Evolutionary conservation across 2,113 vertebrate species (phyloP).

Genomic region (Toxostoma redivivum): DNA sequence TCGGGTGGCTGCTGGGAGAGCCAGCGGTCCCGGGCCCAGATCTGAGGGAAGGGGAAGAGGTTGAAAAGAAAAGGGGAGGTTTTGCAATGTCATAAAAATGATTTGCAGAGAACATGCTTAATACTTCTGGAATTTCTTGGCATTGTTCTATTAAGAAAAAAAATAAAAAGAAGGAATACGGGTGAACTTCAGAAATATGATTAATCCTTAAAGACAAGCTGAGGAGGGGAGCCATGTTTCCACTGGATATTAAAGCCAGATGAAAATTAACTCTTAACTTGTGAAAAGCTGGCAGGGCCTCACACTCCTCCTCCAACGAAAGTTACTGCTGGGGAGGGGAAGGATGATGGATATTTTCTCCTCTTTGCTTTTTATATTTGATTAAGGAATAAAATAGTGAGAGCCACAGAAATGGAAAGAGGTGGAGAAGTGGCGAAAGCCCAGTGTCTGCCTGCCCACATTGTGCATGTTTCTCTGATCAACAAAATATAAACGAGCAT

Average conservation of each 20-base stretch:
- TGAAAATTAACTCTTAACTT: conserved; percentile 61
- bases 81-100: conserved; percentile 75
- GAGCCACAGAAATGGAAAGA: conserved; percentile 56
- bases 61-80: conserved; percentile 44
- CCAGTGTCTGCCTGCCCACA: conserved; percentile 60
- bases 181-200: conserved; percentile 63
- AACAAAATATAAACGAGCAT: conserved; percentile 75
- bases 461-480: conserved; percentile 67
- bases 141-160: conserved; percentile 67
- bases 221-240: conserved; percentile 58
- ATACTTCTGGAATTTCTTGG: conserved; percentile 75
- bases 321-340: not conserved
- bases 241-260: conserved; percentile 70
- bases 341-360: conserved; percentile 39
- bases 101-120: conserved; percentile 69
- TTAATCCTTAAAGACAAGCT: conserved; percentile 70
- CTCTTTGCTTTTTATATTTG: conserved; percentile 34
- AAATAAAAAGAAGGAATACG: conserved; percentile 50
- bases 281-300: conserved; percentile 24
- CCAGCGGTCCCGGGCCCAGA: conserved; percentile 20
- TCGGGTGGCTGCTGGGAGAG: conserved; percentile 3
- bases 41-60: conserved; percentile 28
- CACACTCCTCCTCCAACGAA: not conserved
- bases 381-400: conserved; percentile 54
- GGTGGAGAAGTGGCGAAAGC: conserved; percentile 19